Conservation (phyloP, 2,113 vertebrate genomes). For the Nibea albiflora region DNA sequence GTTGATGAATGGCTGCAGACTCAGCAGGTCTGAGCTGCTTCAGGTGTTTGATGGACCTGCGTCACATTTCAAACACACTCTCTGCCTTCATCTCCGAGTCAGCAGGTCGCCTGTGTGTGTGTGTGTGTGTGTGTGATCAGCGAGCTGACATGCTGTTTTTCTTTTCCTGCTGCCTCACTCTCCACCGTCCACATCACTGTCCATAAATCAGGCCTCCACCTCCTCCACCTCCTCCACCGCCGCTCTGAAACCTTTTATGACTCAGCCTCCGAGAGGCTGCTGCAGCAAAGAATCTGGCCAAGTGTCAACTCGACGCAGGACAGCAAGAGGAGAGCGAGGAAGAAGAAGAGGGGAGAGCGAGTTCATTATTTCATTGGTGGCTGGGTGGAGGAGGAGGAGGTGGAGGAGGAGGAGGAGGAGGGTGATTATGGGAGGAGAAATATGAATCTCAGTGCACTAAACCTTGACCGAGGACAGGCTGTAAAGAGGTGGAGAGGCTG, state of each 20-base stretch:
- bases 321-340: conserved; percentile 19
- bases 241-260: conserved; percentile 73
- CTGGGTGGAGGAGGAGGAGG: conserved; percentile 23
- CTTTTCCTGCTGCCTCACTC: conserved; percentile 71
- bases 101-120: conserved; percentile 45
- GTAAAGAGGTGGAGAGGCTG: conserved; percentile 46
- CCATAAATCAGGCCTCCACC: conserved; percentile 69
- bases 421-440: conserved; percentile 5
- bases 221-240: conserved; percentile 32
- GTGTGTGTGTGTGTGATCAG: conserved; percentile 61
- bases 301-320: conserved; percentile 67
- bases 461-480: conserved; percentile 75
- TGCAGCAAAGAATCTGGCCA: conserved; percentile 75
- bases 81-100: conserved; percentile 50
- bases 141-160: conserved; percentile 75
- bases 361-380: conserved; percentile 73
- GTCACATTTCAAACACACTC: conserved; percentile 3
- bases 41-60: background rate
- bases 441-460: conserved; percentile 56
- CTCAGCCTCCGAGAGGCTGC: conserved; percentile 66
- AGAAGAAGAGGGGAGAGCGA: conserved; percentile 17
- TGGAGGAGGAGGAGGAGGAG: background rate
- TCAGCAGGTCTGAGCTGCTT: conserved; percentile 42
- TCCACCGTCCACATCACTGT: conserved; percentile 53
- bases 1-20: conserved; percentile 32